A percentile compares a stretch with the other conserved stretches of the same genome.
Conservation (phyloP, 1,140 invertebrate species). For the Drosophila mojavensis region DNA sequence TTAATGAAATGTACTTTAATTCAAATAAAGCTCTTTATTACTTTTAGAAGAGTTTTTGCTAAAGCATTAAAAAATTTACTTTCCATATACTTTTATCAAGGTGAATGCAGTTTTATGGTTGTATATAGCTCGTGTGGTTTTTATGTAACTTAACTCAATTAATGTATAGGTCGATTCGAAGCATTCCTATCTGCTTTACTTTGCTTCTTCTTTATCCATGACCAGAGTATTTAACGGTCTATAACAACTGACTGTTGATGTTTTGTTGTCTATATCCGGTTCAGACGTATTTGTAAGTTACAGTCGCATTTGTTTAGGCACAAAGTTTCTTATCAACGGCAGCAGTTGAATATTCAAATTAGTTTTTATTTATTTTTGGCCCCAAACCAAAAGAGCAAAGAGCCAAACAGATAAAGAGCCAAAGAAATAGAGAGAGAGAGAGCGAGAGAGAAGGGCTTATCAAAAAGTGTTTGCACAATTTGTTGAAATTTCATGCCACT, state of each 20-base stretch:
- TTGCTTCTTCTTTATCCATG: too few species aligned
- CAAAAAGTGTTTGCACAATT: constrained; percentile 78
- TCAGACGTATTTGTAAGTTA: constrained; percentile 43
- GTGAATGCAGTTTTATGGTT: too few species aligned
- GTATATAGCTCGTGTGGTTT: too few species aligned
- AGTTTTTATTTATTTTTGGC: constrained; percentile 66
- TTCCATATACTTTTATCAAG: too few species aligned
- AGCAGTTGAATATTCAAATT: constrained; percentile 76
- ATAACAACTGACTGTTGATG: background rate
- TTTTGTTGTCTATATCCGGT: constrained; percentile 15
- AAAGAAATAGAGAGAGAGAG: background rate
- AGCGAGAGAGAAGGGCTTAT: constrained; percentile 19
- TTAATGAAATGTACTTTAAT: too few species aligned
- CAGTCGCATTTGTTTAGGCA: constrained; percentile 56
- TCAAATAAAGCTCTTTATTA: too few species aligned
- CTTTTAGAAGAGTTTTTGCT: too few species aligned
- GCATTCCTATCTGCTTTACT: too few species aligned
- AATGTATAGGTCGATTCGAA: too few species aligned
- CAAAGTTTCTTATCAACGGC: constrained; percentile 72
- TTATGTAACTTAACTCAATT: too few species aligned
- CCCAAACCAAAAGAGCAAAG: constrained; percentile 12
- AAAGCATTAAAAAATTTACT: too few species aligned
- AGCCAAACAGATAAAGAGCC: constrained; percentile 3
- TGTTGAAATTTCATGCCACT: constrained; percentile 75
- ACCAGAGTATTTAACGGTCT: constrained; percentile 6